These are phyloP conservation scores for Sialis lutaria DNA, from an alignment of 2,888 invertebrate species.

Conservation along the genomic window DNA sequence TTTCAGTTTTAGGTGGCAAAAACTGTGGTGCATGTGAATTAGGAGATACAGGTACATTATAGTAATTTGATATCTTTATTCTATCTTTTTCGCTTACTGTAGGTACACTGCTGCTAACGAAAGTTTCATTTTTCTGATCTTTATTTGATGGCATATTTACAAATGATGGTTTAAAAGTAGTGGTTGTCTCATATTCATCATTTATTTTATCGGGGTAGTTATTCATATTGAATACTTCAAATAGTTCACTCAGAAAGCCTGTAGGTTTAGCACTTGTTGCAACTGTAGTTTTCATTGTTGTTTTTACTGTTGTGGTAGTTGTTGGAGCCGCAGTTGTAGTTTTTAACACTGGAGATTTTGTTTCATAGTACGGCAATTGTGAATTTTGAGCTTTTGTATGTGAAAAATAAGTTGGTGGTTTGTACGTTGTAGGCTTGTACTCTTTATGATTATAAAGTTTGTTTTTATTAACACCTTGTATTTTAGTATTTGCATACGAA, in stretches of 20 bases:
- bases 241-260: conserved; percentile 25
- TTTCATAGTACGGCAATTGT: conserved; percentile 10
- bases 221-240: conserved; percentile 24
- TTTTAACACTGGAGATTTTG: conserved; percentile 15
- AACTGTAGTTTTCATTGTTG: conserved; percentile 21
- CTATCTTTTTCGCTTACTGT: too few relatives aligned
- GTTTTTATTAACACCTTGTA: conserved; percentile 42
- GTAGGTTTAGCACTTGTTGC: conserved; percentile 22
- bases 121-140: too few relatives aligned
- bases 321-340: conserved; percentile 14
- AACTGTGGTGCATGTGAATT: too few relatives aligned
- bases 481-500: conserved; percentile 53
- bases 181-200: conserved; percentile 9
- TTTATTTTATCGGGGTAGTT: conserved; percentile 11
- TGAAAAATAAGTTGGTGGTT: conserved; percentile 22
- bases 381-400: conserved; percentile 15
- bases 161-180: conserved; percentile 10
- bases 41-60: too few relatives aligned
- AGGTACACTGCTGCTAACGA: too few relatives aligned
- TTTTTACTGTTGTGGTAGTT: conserved; percentile 21
- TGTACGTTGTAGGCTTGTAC: conserved; percentile 19
- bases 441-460: conserved; percentile 32
- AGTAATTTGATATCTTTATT: too few relatives aligned
- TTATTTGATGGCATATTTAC: too few relatives aligned
- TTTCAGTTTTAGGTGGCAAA: too few relatives aligned